Evolutionary conservation across 1,140 invertebrate species (phyloP).

Genomic region (Microplitis demolitor): DNA sequence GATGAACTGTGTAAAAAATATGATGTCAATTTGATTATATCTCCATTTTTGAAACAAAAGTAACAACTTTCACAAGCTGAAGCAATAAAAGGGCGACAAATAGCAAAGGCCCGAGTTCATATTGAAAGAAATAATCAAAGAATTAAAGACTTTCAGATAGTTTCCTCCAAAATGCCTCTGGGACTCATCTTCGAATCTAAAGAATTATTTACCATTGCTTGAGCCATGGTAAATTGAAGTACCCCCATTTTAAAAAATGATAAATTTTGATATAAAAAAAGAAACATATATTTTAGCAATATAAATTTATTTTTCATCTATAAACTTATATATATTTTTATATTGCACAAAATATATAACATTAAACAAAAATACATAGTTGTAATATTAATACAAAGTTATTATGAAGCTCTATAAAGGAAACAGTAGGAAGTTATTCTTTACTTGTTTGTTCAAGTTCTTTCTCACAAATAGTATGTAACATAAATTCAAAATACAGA

Average conservation of each 20-base stretch:
- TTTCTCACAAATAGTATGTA: conserved; percentile 7
- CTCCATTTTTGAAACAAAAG: conserved; percentile 18
- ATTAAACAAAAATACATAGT: too few relatives aligned
- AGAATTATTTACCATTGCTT: conserved; percentile 34
- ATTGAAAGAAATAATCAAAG: conserved; percentile 16
- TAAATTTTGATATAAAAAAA: conserved; percentile 15
- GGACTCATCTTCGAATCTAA: neutral
- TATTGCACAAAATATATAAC: too few relatives aligned
- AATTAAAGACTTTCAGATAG: conserved; percentile 16
- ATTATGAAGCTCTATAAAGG: too few relatives aligned
- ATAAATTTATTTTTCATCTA: too few relatives aligned
- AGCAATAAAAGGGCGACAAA: conserved; percentile 19
- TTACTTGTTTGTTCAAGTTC: neutral
- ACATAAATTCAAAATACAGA: conserved; percentile 3
- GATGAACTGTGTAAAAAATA: conserved; percentile 27
- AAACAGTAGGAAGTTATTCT: too few relatives aligned
- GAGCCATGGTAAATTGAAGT: conserved; percentile 30
- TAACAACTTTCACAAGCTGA: conserved; percentile 30
- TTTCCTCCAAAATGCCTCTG: neutral
- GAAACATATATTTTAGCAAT: too few relatives aligned
- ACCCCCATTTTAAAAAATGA: conserved; percentile 33
- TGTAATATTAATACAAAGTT: too few relatives aligned
- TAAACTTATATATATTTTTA: too few relatives aligned
- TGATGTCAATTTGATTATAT: conserved; percentile 3
- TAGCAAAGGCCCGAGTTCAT: conserved; percentile 26